These are phyloP conservation scores for Cariama cristata DNA, from an alignment of 2,113 vertebrate genomes.

Conservation along the genomic window DNA sequence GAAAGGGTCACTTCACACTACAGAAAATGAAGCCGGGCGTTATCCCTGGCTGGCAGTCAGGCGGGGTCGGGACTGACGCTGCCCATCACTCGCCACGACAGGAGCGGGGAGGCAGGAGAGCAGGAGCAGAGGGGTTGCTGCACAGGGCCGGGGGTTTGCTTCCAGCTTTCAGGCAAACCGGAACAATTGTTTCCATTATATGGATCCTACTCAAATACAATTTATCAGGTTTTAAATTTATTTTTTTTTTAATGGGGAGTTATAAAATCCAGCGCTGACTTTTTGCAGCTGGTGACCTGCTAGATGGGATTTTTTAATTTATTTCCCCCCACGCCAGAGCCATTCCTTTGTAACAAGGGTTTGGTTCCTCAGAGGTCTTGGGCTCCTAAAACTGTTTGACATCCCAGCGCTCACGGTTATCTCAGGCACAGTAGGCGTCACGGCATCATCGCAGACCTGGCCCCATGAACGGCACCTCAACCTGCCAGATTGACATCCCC, in stretches of 20 bases:
- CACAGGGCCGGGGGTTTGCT: background rate
- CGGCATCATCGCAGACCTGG: background rate
- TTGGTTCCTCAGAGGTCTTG: background rate
- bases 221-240: background rate
- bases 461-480: background rate
- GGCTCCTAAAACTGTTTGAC: background rate
- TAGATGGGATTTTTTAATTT: background rate
- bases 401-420: background rate
- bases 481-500: background rate
- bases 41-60: background rate
- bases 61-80: background rate
- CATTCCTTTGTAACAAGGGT: background rate
- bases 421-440: no score
- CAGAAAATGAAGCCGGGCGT: background rate
- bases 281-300: background rate
- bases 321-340: rapidly evolving
- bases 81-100: background rate
- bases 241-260: background rate
- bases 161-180: background rate
- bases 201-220: background rate
- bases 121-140: background rate
- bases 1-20: background rate
- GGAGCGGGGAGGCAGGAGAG: background rate
- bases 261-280: background rate
- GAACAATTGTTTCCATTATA: background rate